Base-by-base conservation (phyloP, 2,888 invertebrate species). In the Neuroscelio doddi region DNA sequence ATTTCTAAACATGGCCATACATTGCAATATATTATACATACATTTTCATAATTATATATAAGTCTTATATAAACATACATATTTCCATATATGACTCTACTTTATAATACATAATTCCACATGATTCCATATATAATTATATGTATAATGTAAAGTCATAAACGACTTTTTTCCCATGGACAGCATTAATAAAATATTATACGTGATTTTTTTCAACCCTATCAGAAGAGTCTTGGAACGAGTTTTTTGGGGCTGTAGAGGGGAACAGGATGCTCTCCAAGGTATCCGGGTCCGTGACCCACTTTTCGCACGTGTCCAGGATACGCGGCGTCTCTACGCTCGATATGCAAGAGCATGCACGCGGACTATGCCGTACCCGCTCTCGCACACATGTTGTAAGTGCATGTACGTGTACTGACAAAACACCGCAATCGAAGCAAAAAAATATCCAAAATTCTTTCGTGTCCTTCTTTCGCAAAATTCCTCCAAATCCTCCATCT, bases 251-350 rank as follows among this genome's bases (percentile, higher is more conserved):
- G 45, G 45, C 16, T 39, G 9, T 15, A 3, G 29, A 27, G 53
- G 51, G 53, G 51, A 56, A 46, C 46, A 44, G 50, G 44, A 38
- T 51, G 49, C 21, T 27, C 26, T 7, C 14, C 44, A 38, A 42
- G 49, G 42, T 50, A 56, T 63, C 45, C 58, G 56, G 62, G 56
- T 64, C 53, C 67, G 50, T 67, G 67, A 67, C 67, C 67, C 49
- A 67, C 56, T 64, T 67, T 53, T 64, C 53, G 63, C 59, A 67
- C 59, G 67, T 64, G 67, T 64, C 59, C 59, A 68, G 59, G 64
- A 68, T 57, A 53, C 45, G 59, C 57, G 53, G 39, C 56, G 39
- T 56, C 62, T 51, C 46, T 49, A 56, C 46, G 56, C 52, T 52
- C 53, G 63, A 57, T 63, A 52, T 56, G 63, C 50, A 46, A 56